Evolutionary conservation across 2,888 invertebrate species (phyloP), one percentile per base, ranked within the genome.

Genomic region (Drosophila subquinaria): DNA sequence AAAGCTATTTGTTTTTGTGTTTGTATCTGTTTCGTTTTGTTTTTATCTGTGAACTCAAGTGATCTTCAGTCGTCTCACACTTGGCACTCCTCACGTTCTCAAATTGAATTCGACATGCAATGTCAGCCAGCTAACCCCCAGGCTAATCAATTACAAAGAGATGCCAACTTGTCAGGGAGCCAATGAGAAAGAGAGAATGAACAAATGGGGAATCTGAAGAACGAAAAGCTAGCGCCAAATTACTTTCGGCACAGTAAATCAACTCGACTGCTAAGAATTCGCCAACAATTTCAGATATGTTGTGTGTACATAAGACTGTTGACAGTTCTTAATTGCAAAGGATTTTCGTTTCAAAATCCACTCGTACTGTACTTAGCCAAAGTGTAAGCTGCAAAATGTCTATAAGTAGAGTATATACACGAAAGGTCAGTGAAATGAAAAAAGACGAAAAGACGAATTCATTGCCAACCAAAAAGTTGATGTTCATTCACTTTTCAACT

Each of bases 131-230:
- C 71, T 72, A 78, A 80, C 78, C 83, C 86, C 68, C 67, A 50
- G 71, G 81, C 88, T 75, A 89, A 86, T 86, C 90, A 86, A 88
- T 86, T 89, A 85, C 86, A 86, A 89, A 89, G 90, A 78, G 88
- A 88, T 86, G 82, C 85, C 85, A 89, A 81, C 69, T 76, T 86
- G 85, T 88, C 85, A 80, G 79, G 33, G 71, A 81, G 75, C 55
- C 84, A 75, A 75, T 59, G 48, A 11, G 38, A 40, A 70, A 42
- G 65, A 62, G 13, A 62, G 45, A 65, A 50, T 45, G 42, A 73
- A 74, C 71, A 78, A 75, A 65, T 64, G 68, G 48, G 63, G 57
- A 56, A 70, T 63, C 55, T 38, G 48, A 55, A 52, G 69, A 67
- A 68, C 66, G 82, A 73, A 68, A 72, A 73, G 76, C 76, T 72